Base-by-base conservation (phyloP, 2,888 invertebrate species). In the Bhutanitis thaidina region DNA sequence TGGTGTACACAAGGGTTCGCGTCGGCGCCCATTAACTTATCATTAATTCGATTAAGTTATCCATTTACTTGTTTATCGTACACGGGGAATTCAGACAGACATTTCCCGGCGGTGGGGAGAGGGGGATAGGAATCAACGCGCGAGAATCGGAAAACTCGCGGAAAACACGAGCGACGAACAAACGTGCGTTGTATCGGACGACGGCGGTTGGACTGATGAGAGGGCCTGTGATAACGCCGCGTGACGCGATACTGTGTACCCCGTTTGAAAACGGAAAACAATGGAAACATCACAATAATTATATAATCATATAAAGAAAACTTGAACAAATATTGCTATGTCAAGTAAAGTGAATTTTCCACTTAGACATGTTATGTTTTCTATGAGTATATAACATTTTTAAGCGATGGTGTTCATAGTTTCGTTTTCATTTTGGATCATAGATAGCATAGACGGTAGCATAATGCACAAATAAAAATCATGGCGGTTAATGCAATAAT, bases 181-280 rank as follows among this genome's bases (percentile, higher is more conserved):
- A 55, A 64, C 87, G 85, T 84, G 82, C 79, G 81, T 59, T 63
- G 61, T 57, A 59, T 61, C 57, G 59, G 66, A 67, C 79, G 74
- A 62, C 70, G 75, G 74, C 68, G 67, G 68, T 64, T 69, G 62
- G 67, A 87, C 86, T 87, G 84, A 73, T 73, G 76, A 60, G 65
- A 61, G 68, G 63, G 63, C 60, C 65, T 66, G 69, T 86, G 87
- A 87, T 88, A 87, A 87, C 78, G 71, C 68, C 61, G 61, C 65
- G 58, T 66, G 69, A 60, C 64, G 62, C 77, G 75, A 75, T 72
- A 73, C 71, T 61, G 66, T 62, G 60, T 65, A 48, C 58, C 55
- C 56, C 55, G 52, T 66, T 64, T 75, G 77, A 71, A 82, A 83
- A 83, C 82, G 77, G 71, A 80, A 84, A 84, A 86, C 80, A 84